A percentile compares a stretch with the other conserved stretches of the same genome.
These are phyloP conservation scores for Ammodytes dubius DNA, from an alignment of 2,113 vertebrate species.

Conservation along the genomic window DNA sequence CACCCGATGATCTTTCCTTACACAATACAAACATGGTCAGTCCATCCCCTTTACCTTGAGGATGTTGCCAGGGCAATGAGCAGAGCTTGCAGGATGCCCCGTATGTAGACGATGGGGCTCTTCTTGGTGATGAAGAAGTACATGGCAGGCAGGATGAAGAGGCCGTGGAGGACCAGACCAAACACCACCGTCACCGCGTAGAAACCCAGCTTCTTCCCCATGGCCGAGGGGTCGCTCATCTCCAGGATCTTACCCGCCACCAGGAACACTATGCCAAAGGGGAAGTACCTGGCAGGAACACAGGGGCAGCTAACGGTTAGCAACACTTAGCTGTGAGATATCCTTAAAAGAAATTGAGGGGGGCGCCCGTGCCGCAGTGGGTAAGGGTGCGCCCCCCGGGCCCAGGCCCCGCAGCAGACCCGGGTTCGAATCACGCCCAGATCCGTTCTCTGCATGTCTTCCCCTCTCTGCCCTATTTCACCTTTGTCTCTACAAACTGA, in stretches of 20 bases:
- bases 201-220: conserved; percentile 97
- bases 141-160: conserved; percentile 95
- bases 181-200: conserved; percentile 95
- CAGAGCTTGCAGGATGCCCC: conserved; percentile 96
- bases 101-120: conserved; percentile 97
- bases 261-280: conserved; percentile 97
- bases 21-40: not conserved
- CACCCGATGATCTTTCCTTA: not conserved
- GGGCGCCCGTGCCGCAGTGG: too few relatives aligned
- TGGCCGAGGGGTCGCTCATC: conserved; percentile 96
- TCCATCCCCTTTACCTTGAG: conserved; percentile 90
- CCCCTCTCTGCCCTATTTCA: too few relatives aligned
- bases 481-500: too few relatives aligned
- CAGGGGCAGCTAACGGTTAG: not conserved
- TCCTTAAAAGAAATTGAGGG: too few relatives aligned
- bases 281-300: conserved; percentile 90
- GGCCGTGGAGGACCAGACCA: conserved; percentile 92
- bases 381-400: too few relatives aligned
- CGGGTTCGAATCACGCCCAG: too few relatives aligned
- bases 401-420: too few relatives aligned
- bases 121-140: conserved; percentile 98
- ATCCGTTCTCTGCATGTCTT: too few relatives aligned
- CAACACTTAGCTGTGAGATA: not conserved
- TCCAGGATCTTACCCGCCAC: conserved; percentile 98
- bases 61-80: conserved; percentile 97